Evolutionary conservation across 2,888 invertebrate genomes (phyloP), one percentile per base, ranked within the genome.

Genomic region (Nomada hirtipes): DNA sequence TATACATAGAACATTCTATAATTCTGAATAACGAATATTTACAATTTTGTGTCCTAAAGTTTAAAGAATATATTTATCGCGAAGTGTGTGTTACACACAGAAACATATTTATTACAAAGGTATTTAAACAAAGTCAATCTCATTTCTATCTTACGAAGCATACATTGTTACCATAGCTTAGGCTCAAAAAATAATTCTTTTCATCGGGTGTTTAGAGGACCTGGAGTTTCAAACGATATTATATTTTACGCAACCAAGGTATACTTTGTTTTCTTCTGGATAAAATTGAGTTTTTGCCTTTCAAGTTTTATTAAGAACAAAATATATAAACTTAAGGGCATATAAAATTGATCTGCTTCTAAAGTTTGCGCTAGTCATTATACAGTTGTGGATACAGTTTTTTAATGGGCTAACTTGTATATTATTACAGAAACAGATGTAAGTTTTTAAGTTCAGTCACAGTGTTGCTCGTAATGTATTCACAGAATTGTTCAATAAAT

Each of bases 401-500:
- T 68, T 50, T 26, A 11, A 74, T 50, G 42, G 53, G 23, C 60
- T 29, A 63, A 59, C n/a, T 60, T 15, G 18, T 81, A 69, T 18
- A 29, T 3, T 69, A 60, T 64, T 36, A 63, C 57, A 64, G 53
- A 68, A 65, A 64, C 20, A 52, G 4, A 75, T 82, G 74, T 78
- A 78, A 70, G 57, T 52, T 29, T 50, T 63, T 67, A 73, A 75
- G 53, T 60, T 78, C 68, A 60, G 50, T 36, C 55, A 60, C 64
- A 42, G 36, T 60, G 18, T 57, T 70, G 42, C 26, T 57, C 36
- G 23, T 26, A 65, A 84, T 88, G 88, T 88, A 88, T 47, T 82
- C 69, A 55, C 60, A 75, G 63, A 82, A 75, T 57, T 79, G 65
- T 79, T 85, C 67, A 88, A 88, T 88, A 88, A 88, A 88, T 53